Evolutionary conservation across 2,113 vertebrate species (phyloP), one percentile per base, ranked within the genome.

Genomic region (Chroicocephalus ridibundus): DNA sequence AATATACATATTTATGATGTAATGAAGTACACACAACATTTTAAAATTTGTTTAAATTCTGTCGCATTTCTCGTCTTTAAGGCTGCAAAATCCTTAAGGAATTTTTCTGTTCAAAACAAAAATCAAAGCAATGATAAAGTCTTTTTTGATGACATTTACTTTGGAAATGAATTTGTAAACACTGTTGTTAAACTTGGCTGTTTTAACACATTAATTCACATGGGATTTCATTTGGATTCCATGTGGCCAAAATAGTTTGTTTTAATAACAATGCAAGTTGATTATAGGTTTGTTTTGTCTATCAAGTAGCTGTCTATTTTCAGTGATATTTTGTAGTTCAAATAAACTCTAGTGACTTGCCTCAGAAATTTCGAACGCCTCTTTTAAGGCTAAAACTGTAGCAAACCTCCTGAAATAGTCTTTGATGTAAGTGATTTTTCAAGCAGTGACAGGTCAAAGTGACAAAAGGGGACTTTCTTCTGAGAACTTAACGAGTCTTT

Each of bases 351-450:
- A 60, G n/a, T 69, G 69, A 84, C 44, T 89, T 75, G 27, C 34
- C 31, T 65, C 13, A 60, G 26, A 95, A 90, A 65, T 55, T 74
- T 7, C 5, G 5, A 88, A 83, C 40, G 52, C 19, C 21, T 82
- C 69, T 84, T 82, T 76, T 62, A 71, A 69, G 66, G 27, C 74
- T 95, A 84, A 82, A 92, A 60, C 61, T 75, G 77, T 79, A 92
- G 57, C 32, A 86, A 86, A 2, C 8, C 10, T 14, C 51, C 44
- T 72, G 42, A 86, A 96, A 77, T 44, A 86, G 27, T 49, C 42
- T 86, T 88, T 82, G 72, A 86, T 94, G 47, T 60, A 54, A 71
- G 34, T 76, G 74, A 89, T 87, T 91, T 90, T 91, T 91, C 86
- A 79, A 82, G 74, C 44, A 76, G 47, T 82, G 61, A 71, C 61